Base-by-base conservation (phyloP, 1,140 invertebrate species). In the Drosophila novamexicana region DNA sequence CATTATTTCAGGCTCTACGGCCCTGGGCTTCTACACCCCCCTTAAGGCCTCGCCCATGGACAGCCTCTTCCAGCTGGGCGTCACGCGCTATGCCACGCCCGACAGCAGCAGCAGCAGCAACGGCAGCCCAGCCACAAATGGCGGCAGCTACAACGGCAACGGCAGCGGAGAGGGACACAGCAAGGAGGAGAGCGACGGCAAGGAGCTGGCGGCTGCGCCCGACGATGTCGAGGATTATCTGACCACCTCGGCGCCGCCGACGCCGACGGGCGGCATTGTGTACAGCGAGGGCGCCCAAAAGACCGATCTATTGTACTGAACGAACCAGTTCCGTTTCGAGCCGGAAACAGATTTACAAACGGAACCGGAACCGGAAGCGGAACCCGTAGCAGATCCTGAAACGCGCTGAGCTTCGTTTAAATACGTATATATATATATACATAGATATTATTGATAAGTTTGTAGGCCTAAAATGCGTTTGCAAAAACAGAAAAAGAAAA, bases 251-350 rank as follows among this genome's bases (percentile, higher is more conserved):
- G 22, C 4, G 6, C 49, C 34, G 14, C 0, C 14, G 14, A 14
- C 95, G 68, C 93, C 95, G 5, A 94, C 94, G 39, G 93, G 94
- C 57, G 92, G 93, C 1, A 93, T 94, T 37, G 94, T 94, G 1
- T 96, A 95, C 93, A 94, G 94, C 59, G 95, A 95, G 77, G 94
- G 91, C 36, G 78, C 92, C 32, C 84, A 94, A 50, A 94, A 94
- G 36, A 94, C 94, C 5, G 95, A 95, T 92, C 93, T 96, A 79
- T 93, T 96, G 50, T 96, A 94, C 77, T 94, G 88, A 93, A 73
- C 22, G 12, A 40, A 44, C 8, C 32, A 47, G 4, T 37, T 36
- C 44, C 34, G 40, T 39, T 37, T 29, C 34, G 34, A 10, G 52
- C 10, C 45, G 14, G 14, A 16, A 16, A 4, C 45, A 8, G 22